Evolutionary conservation across 2,797 vertebrate species (phyloP).

Genomic region (Acanthiza pusilla): DNA sequence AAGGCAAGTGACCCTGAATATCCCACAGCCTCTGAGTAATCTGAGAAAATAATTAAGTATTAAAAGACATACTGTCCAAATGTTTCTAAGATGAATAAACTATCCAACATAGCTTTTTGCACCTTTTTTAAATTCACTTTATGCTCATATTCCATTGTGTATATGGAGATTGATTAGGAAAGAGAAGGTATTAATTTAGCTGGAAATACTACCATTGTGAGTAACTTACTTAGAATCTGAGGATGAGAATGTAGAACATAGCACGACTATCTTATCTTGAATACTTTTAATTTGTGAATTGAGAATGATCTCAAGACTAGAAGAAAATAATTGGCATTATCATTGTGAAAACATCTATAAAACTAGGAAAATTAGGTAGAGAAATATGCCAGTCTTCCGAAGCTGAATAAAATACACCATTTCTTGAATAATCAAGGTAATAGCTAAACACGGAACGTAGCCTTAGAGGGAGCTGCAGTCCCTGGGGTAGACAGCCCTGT

Average conservation of each 20-base stretch:
- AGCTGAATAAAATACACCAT: background rate
- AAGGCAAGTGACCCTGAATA: background rate
- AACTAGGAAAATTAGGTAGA: background rate
- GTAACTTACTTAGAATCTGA: background rate
- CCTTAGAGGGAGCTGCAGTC: background rate
- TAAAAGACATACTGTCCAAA: background rate
- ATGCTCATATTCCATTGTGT: background rate
- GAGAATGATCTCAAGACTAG: background rate
- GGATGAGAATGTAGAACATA: background rate
- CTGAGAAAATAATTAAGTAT: background rate
- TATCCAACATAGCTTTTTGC: background rate
- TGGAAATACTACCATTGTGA: background rate
- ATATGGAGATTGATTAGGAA: background rate
- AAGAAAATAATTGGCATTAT: background rate
- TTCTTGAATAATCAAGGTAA: background rate
- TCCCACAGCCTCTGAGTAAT: background rate
- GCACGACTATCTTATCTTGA: background rate
- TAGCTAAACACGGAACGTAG: background rate
- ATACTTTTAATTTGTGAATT: background rate
- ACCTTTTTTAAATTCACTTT: background rate
- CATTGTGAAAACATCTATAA: background rate
- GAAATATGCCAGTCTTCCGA: background rate
- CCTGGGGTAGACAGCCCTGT: background rate
- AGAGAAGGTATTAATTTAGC: background rate
- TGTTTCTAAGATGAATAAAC: background rate